These are phyloP conservation scores for Neodiprion virginianus DNA, from an alignment of 1,140 invertebrate species.

Conservation along the genomic window DNA sequence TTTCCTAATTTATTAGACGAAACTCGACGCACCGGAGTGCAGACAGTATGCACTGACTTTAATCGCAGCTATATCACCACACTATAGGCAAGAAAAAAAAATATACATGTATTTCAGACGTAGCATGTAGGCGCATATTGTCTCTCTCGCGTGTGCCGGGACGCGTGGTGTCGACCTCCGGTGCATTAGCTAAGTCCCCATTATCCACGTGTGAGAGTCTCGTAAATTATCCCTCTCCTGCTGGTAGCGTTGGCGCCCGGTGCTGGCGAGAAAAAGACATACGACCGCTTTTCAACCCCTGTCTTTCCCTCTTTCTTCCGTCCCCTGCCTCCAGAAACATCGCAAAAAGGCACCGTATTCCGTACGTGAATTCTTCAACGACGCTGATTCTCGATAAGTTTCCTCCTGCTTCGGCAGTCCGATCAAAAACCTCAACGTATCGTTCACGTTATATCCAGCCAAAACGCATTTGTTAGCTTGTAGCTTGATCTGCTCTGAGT, in stretches of 20 bases:
- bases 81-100: too few species aligned
- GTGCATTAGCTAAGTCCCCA: conserved; percentile 59
- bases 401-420: too few species aligned
- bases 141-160: background rate
- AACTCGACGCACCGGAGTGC: background rate
- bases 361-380: background rate
- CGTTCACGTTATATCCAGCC: too few species aligned
- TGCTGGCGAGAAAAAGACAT: conserved; percentile 57
- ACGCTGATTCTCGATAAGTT: too few species aligned
- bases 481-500: too few species aligned
- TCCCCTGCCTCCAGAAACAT: background rate
- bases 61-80: background rate
- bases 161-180: conserved; percentile 12
- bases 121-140: background rate
- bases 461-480: too few species aligned
- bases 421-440: too few species aligned
- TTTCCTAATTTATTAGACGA: background rate
- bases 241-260: conserved; percentile 32
- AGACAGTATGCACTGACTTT: background rate
- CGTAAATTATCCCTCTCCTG: conserved; percentile 54
- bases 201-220: conserved; percentile 59
- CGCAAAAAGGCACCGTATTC: background rate
- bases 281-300: conserved; percentile 38
- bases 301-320: background rate
- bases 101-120: background rate